phyloP scores from a whole-genome alignment of 2,797 vertebrate species.

The Gymnodraco acuticeps region DNA sequence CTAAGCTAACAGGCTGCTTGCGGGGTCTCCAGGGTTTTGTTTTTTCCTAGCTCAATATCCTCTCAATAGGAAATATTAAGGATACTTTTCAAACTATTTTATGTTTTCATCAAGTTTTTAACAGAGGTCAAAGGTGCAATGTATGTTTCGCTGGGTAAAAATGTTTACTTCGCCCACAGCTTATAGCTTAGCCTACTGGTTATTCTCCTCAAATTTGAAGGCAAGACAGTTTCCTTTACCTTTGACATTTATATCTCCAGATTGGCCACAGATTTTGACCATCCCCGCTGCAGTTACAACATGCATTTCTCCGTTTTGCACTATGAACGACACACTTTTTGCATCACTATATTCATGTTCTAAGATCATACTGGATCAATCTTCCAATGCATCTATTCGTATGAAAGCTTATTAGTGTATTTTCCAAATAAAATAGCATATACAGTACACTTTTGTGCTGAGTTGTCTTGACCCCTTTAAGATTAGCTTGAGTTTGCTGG shows the following conservation, averaged over 20 bases:
- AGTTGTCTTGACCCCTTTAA: not conserved
- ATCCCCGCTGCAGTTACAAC: not conserved
- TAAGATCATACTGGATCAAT: not conserved
- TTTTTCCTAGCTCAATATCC: too few relatives aligned
- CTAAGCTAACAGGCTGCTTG: not conserved
- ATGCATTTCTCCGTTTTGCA: not conserved
- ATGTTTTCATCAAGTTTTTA: too few relatives aligned
- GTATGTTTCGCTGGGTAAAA: not conserved
- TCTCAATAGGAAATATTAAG: too few relatives aligned
- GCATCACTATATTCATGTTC: too few relatives aligned
- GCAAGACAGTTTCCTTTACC: not conserved
- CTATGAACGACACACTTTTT: not conserved
- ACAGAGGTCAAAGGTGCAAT: not conserved
- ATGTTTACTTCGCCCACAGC: not conserved
- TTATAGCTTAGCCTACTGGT: not conserved
- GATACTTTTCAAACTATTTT: too few relatives aligned
- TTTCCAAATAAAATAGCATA: not conserved
- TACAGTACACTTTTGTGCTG: not conserved
- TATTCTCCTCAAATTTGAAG: not conserved
- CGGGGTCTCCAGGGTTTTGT: too few relatives aligned
- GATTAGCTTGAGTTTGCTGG: slow-evolving; percentile 12
- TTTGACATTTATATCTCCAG: not conserved
- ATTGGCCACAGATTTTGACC: not conserved
- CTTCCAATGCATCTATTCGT: not conserved
- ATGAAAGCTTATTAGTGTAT: not conserved